These are phyloP conservation scores for Drosophila leonis DNA, from an alignment of 2,888 invertebrate genomes.

Conservation along the genomic window DNA sequence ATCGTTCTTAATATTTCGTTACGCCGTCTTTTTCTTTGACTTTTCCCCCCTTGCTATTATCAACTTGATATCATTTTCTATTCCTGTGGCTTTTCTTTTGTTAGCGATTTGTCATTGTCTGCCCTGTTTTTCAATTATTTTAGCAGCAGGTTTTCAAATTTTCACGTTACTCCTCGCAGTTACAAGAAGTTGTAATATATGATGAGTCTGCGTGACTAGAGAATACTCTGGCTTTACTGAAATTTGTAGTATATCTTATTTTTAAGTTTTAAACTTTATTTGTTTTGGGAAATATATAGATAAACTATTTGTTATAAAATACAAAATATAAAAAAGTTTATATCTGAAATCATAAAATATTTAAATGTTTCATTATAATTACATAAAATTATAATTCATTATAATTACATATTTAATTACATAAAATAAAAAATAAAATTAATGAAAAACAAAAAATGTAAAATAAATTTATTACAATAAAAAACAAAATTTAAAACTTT, in stretches of 20 bases:
- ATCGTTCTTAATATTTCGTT: constrained; percentile 7
- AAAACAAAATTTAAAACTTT: no score
- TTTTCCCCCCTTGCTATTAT: background rate
- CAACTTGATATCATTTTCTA: constrained; percentile 13
- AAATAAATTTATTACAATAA: no score
- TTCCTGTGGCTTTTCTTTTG: constrained; percentile 13
- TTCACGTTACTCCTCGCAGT: constrained; percentile 48
- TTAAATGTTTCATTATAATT: no score
- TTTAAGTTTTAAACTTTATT: background rate
- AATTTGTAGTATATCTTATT: background rate
- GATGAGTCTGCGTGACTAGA: background rate
- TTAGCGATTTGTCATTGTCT: constrained; percentile 10
- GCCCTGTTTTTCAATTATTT: constrained; percentile 14
- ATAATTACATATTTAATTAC: no score
- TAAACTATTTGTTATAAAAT: no score
- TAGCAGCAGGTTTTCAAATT: constrained; percentile 36
- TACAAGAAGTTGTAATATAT: constrained; percentile 17
- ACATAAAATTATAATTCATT: no score
- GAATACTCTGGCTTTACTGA: background rate
- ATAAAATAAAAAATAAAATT: no score
- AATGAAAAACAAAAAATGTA: no score
- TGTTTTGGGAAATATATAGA: no score
- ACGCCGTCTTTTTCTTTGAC: background rate
- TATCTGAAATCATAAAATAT: no score
- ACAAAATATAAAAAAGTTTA: no score